Base-by-base conservation (phyloP, 2,888 invertebrate species). In the Buathra laborator region DNA sequence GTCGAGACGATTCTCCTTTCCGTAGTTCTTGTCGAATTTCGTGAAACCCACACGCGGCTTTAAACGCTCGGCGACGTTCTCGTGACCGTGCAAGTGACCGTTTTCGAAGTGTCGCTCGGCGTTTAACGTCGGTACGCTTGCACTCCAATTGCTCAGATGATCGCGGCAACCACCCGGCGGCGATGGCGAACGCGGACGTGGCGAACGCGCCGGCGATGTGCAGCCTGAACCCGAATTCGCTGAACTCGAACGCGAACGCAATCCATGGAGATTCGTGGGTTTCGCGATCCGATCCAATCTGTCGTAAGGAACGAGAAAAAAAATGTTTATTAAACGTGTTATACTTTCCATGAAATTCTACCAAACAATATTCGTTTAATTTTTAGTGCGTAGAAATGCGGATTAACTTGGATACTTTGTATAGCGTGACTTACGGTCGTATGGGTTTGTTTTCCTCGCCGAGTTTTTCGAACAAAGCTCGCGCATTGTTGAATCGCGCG, bases 401-500 rank as follows among this genome's bases (percentile, higher is more conserved):
- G 1, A 37, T 37, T 37, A 5, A 37, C 6, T 37, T 37, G 37
- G 37, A 24, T 56, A 24, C 24, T 3, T 24, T 24, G 24, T 9
- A 10, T 72, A n/a, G 62, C 32, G 70, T 66, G 79, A 89, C 92
- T 92, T 89, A 92, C 93, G 90, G 92, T 88, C 87, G 90, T 86
- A 89, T 92, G 37, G 95, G 94, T 88, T 96, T 95, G 94, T 96
- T 96, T 93, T 97, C 96, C 94, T 97, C 95, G 89, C 98, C 97
- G 87, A 98, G 95, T 92, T 98, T 98, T 94, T 98, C 98, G 94
- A 98, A 98, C 80, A 98, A 95, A 59, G 98, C 98, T 86, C 98
- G 95, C 2, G 98, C 98, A 94, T 97, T 98, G 94, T 98, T 98
- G 94, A 98, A 98, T 86, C 98, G 95, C n/a, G 98, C 97, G 90